Conservation (phyloP, 2,888 invertebrate species). For the Drosophila formosana region DNA sequence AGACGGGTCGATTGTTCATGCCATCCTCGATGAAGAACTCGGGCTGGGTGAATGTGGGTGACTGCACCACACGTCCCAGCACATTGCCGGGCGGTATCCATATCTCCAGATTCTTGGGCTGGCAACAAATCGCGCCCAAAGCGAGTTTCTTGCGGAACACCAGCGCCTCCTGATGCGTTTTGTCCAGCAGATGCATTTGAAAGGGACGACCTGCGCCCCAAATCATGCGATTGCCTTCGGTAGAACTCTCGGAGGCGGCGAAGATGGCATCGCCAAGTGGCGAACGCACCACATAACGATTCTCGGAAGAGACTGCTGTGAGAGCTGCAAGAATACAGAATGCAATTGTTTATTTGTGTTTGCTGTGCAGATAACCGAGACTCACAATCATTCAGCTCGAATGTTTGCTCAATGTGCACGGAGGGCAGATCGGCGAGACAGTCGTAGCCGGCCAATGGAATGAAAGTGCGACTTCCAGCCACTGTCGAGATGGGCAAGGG, state of each 20-base stretch:
- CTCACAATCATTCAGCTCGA: slow-evolving; percentile 90
- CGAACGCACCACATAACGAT: slow-evolving; percentile 90
- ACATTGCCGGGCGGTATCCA: slow-evolving; percentile 90
- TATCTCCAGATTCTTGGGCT: slow-evolving; percentile 89
- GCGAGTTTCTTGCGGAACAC: slow-evolving; percentile 90
- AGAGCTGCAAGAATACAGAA: slow-evolving; percentile 63
- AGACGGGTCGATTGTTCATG: slow-evolving; percentile 87
- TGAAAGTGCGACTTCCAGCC: slow-evolving; percentile 72
- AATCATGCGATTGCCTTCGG: slow-evolving; percentile 88
- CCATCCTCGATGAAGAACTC: slow-evolving; percentile 90
- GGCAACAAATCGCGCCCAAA: slow-evolving; percentile 89
- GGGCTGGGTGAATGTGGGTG: slow-evolving; percentile 88
- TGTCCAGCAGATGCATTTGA: slow-evolving; percentile 92
- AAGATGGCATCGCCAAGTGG: slow-evolving; percentile 91
- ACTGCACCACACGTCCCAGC: slow-evolving; percentile 90
- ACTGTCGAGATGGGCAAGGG: slow-evolving; percentile 81
- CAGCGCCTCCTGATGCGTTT: slow-evolving; percentile 93
- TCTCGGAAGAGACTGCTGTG: slow-evolving; percentile 88
- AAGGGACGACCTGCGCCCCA: slow-evolving; percentile 90
- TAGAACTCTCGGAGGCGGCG: slow-evolving; percentile 89
- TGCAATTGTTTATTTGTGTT: background rate
- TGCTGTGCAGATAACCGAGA: background rate
- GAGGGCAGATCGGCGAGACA: slow-evolving; percentile 90
- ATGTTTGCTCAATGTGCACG: slow-evolving; percentile 91
- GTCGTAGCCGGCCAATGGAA: slow-evolving; percentile 89